phyloP scores from a whole-genome alignment of 2,888 invertebrate species.

The Lasioglossum leucozonium region DNA sequence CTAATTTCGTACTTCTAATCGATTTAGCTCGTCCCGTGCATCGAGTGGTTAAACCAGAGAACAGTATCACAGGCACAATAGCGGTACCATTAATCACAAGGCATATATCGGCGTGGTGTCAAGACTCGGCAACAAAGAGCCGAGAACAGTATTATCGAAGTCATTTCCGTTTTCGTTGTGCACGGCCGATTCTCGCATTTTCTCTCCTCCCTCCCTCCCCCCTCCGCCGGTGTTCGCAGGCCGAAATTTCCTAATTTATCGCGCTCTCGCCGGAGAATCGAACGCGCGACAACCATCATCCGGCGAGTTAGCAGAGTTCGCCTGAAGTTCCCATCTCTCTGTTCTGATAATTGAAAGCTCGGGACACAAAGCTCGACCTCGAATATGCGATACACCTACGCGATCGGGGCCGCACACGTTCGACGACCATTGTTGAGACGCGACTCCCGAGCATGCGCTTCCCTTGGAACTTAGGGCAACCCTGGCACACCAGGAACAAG shows the following conservation, averaged over 20 bases:
- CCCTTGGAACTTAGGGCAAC: neutral
- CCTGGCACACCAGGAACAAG: neutral
- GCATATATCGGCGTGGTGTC: neutral
- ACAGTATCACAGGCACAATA: neutral
- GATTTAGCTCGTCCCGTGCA: neutral
- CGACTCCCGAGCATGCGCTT: neutral
- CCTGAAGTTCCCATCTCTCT: conserved; percentile 9
- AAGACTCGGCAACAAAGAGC: neutral
- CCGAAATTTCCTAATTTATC: conserved; percentile 4
- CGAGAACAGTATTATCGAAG: conserved; percentile 2
- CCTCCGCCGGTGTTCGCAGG: neutral
- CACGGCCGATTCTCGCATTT: neutral
- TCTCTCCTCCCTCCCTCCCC: neutral
- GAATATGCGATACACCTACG: neutral
- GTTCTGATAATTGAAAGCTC: conserved; percentile 15
- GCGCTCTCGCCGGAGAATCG: neutral
- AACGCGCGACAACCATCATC: conserved; percentile 5
- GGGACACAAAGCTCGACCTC: neutral
- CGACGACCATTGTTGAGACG: neutral
- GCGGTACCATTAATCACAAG: neutral
- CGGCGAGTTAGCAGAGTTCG: conserved; percentile 10
- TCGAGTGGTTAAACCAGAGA: neutral
- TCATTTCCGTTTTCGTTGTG: conserved; percentile 7
- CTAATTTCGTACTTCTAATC: neutral
- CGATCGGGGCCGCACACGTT: neutral